phyloP scores from a whole-genome alignment of 2,797 vertebrate species.

The Podarcis lilfordi region DNA sequence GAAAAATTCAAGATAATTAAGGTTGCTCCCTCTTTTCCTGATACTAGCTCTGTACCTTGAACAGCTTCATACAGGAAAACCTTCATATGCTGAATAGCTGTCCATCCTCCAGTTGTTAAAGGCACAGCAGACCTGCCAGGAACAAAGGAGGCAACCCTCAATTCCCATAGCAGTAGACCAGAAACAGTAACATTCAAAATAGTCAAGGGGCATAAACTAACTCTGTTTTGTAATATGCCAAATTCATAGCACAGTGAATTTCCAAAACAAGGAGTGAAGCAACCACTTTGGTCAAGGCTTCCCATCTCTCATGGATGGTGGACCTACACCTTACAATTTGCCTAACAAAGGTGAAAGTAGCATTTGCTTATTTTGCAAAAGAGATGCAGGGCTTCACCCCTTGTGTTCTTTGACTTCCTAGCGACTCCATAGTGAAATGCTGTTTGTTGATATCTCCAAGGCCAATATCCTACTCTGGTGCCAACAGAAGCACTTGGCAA shows the following conservation, averaged over 20 bases:
- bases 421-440: neutral
- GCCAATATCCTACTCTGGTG: constrained; percentile 3
- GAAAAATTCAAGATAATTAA: neutral
- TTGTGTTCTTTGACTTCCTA: neutral
- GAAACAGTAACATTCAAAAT: neutral
- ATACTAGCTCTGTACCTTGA: neutral
- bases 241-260: neutral
- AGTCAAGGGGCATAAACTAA: neutral
- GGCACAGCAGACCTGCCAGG: neutral
- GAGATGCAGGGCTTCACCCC: neutral
- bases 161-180: neutral
- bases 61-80: neutral
- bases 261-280: neutral
- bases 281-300: neutral
- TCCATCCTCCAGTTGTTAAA: neutral
- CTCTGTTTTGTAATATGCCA: neutral
- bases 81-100: neutral
- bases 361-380: neutral
- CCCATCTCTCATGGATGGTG: neutral
- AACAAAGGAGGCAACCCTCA: neutral
- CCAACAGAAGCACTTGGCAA: constrained; percentile 5
- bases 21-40: neutral
- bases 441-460: constrained; percentile 15
- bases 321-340: neutral
- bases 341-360: neutral